These are phyloP conservation scores for Indicator indicator DNA, from an alignment of 2,113 vertebrate genomes.

Conservation along the genomic window DNA sequence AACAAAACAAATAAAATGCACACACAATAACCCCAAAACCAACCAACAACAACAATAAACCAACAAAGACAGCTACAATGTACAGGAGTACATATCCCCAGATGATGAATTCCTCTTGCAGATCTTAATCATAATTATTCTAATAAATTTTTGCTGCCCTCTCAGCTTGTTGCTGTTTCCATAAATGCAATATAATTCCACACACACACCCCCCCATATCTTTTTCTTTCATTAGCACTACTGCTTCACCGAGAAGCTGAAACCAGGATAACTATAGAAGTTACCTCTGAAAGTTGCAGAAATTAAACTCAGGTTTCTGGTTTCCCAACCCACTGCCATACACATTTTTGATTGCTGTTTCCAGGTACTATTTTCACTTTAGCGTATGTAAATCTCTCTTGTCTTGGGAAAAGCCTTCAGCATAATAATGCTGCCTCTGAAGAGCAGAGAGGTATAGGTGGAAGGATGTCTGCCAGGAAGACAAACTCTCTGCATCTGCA, in stretches of 20 bases:
- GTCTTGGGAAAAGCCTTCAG: neutral
- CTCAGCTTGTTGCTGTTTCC: neutral
- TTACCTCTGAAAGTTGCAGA: neutral
- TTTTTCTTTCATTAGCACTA: neutral
- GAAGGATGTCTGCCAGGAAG: neutral
- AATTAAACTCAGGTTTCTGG: neutral
- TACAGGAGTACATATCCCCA: neutral
- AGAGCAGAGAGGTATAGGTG: neutral
- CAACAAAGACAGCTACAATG: neutral
- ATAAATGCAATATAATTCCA: neutral
- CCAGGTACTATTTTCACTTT: neutral
- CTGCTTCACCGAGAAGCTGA: neutral
- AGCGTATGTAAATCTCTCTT: neutral
- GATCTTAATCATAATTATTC: neutral
- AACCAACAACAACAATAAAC: no score
- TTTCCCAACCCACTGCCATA: neutral
- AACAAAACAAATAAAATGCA: no score
- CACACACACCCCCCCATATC: neutral
- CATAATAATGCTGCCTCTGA: rapidly evolving
- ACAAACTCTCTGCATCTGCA: neutral
- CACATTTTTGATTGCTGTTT: neutral
- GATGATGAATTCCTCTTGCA: neutral
- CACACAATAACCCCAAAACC: no score
- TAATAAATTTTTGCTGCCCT: neutral
- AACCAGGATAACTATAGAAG: neutral